Evolutionary conservation across 2,113 vertebrate species (phyloP), one percentile per base, ranked within the genome.

Genomic region (Mionectes macconnelli): DNA sequence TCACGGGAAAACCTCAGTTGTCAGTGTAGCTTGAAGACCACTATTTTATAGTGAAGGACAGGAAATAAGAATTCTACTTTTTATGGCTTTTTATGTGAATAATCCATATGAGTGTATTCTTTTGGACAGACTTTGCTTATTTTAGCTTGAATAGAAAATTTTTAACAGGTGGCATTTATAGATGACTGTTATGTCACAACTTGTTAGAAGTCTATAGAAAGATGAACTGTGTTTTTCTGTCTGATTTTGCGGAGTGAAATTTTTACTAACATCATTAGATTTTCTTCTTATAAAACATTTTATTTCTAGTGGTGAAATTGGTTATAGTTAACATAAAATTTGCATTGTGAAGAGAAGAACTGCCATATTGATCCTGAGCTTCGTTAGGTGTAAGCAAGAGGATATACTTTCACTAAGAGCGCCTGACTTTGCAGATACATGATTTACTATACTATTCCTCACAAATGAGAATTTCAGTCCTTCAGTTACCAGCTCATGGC

Each of bases 391-490:
- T 57, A 87, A 93, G 39, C 73, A 79, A 62, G 52, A 75, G 27
- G 33, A 68, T 45, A 5, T 35, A 37, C 67, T 86, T 95, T 69
- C 62, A 49, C 40, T 66, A 25, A 52, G 57, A 90, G 39, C 70
- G 39, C n/a, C 62, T 72, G 39, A 81, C 45, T 86, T 93, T 68
- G 35, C 66, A 76, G 74, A 72, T 89, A 45, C 28, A 5, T 89
- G 14, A 93, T 96, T 96, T 94, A 89, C 67, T 89, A 8, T 25
- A 47, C 45, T 40, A 30, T 91, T 84, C 68, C 60, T 92, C 81
- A 84, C 74, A 90, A 59, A 78, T 77, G 59, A 80, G 47, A 94
- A 52, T 95, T 92, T 74, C 63, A 80, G 42, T 90, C 72, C 85
- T 91, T 72, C 11, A 21, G 57, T 52, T 94, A 52, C 35, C 64